Percentiles rank a stretch among this genome's conserved stretches.
Conservation (phyloP, 2,797 vertebrate genomes). For the Leucoraja ocellata region DNA sequence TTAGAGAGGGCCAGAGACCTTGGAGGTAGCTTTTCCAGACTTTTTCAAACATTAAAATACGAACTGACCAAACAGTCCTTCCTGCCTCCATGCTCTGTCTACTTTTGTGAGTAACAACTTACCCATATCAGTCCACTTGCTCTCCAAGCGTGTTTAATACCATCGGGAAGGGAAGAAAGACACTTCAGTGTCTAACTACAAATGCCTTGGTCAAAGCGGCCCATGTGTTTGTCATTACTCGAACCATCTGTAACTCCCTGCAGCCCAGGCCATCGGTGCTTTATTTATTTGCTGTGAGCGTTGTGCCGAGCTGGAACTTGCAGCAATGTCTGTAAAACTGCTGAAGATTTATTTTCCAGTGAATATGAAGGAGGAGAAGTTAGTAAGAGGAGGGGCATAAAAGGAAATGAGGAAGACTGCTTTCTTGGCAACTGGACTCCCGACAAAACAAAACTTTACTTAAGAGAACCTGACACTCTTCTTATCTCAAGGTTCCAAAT, state of each 20-base stretch:
- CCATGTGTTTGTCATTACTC: conserved; percentile 34
- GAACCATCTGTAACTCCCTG: not conserved
- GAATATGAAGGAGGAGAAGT: too few species aligned
- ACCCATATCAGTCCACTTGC: not conserved
- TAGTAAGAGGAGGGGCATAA: not conserved
- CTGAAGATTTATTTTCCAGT: not conserved
- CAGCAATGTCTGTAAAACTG: not conserved
- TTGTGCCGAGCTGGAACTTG: not conserved
- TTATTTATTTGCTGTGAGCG: not conserved
- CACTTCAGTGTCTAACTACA: conserved; percentile 10
- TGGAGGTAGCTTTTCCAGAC: not conserved
- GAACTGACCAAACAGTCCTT: not conserved
- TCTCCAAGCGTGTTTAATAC: not conserved
- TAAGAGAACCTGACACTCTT: not conserved
- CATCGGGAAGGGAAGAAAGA: not conserved
- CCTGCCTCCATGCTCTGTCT: not conserved
- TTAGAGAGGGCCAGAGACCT: not conserved
- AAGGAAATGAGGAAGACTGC: not conserved
- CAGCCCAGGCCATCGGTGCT: not conserved
- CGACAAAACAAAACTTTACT: not conserved
- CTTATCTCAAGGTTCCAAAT: not conserved
- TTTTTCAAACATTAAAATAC: not conserved
- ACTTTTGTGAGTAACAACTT: not conserved
- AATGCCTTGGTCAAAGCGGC: conserved; percentile 1
- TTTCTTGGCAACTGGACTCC: not conserved